Evolutionary conservation across 1,140 invertebrate species (phyloP).

Genomic region (Drosophila aff.): DNA sequence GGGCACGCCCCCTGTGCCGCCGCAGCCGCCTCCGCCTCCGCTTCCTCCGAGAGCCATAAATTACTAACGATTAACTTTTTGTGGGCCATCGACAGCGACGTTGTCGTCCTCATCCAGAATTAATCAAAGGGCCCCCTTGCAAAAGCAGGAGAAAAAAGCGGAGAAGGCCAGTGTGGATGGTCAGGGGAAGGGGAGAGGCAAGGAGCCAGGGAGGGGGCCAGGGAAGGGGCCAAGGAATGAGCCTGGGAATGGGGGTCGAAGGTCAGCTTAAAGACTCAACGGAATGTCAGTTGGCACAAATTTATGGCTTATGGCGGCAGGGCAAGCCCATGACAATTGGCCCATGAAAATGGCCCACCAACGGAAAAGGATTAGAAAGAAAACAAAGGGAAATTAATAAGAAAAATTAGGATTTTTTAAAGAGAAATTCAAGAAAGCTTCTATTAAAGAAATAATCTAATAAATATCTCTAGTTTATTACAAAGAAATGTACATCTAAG

Average conservation of each 20-base stretch:
- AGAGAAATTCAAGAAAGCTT: too few relatives aligned
- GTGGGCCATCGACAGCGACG: slow-evolving; percentile 38
- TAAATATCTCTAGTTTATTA: not conserved
- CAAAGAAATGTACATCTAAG: not conserved
- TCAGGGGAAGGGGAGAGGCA: not conserved
- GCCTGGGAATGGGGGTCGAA: slow-evolving; percentile 22
- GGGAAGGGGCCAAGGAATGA: not conserved
- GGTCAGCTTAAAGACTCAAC: slow-evolving; percentile 48
- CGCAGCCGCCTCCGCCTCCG: slow-evolving; percentile 23
- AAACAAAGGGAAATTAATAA: slow-evolving; percentile 2
- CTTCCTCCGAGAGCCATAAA: slow-evolving; percentile 63
- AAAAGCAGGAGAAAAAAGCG: not conserved
- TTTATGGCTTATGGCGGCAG: slow-evolving; percentile 34
- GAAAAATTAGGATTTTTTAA: not conserved
- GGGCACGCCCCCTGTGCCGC: slow-evolving; percentile 3
- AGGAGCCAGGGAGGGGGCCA: not conserved
- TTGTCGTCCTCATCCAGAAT: slow-evolving; percentile 39
- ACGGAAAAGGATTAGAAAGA: slow-evolving; percentile 17
- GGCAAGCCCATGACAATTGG: slow-evolving; percentile 35
- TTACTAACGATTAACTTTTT: slow-evolving; percentile 77
- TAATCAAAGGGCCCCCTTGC: slow-evolving; percentile 31
- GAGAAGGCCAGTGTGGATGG: not conserved
- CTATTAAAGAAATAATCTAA: not conserved
- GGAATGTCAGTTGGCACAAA: slow-evolving; percentile 34
- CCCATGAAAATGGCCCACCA: slow-evolving; percentile 3